These are phyloP conservation scores for Platynereis dumerilii DNA, from an alignment of 2,888 invertebrate species.

Conservation along the genomic window DNA sequence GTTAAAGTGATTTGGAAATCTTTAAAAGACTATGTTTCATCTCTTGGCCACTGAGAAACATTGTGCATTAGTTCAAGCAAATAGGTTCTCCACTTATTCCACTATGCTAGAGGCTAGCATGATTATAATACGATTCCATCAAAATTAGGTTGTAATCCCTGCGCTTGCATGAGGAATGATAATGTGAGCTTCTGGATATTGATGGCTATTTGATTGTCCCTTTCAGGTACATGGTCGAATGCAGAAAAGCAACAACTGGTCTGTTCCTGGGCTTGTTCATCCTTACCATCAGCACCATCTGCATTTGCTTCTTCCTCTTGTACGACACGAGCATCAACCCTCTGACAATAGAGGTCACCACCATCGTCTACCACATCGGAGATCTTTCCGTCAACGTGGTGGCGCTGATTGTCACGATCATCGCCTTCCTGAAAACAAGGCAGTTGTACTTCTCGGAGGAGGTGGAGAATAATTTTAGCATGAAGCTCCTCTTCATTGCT, in stretches of 20 bases:
- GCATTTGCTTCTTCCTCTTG: constrained; percentile 56
- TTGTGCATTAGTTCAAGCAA: too few relatives aligned
- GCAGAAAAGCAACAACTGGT: constrained; percentile 64
- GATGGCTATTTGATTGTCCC: too few relatives aligned
- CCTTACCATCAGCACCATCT: constrained; percentile 56
- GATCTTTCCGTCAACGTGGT: constrained; percentile 16
- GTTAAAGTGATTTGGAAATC: too few relatives aligned
- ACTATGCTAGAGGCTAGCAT: too few relatives aligned
- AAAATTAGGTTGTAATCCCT: too few relatives aligned
- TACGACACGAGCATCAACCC: constrained; percentile 42
- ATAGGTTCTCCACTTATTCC: too few relatives aligned
- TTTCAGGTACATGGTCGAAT: constrained; percentile 43
- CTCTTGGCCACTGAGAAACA: too few relatives aligned
- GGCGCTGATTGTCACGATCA: neutral
- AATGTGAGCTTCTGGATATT: too few relatives aligned
- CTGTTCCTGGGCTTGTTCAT: constrained; percentile 63
- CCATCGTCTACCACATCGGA: constrained; percentile 12
- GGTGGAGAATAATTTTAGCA: neutral
- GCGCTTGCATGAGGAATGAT: too few relatives aligned
- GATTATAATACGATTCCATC: too few relatives aligned
- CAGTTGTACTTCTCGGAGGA: constrained; percentile 12
- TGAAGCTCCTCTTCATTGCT: constrained; percentile 8
- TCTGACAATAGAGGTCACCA: constrained; percentile 39
- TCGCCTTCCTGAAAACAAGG: constrained; percentile 10
- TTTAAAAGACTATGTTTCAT: too few relatives aligned